Base-by-base conservation (phyloP, 2,113 vertebrate species). In the Lophochroa leadbeateri region DNA sequence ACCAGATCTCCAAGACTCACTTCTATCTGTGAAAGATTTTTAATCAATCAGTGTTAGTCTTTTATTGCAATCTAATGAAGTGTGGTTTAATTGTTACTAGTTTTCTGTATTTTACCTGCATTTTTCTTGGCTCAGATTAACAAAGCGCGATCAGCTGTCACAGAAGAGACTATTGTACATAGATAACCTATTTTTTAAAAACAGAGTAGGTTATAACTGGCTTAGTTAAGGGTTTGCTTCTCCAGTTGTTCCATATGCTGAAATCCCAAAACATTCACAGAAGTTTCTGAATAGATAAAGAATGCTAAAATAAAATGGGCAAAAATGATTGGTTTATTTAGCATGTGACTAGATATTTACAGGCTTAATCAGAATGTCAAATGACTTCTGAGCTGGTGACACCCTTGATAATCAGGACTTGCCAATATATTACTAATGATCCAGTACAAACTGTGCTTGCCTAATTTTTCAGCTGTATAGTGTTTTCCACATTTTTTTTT, bases 351-450 rank as follows among this genome's bases (percentile, higher is more conserved):
- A 55, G 35, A 17, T 88, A 96, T 78, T 86, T 92, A 88, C 6
- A 5, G 68, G 7, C 63, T 88, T 86, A 67, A 74, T 28, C 35
- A 94, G 39, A 88, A 84, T 57, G 60, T 20, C 81, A 89, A 95
- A 67, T 74, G 28, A 50, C 46, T 85, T 77, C 39, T 81, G 88
- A 82, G 41, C 41, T 91, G 88, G 83, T 87, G 80, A 93, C 88
- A 91, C 44, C 80, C 88, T 92, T 79, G 52, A 16, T 86, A 52
- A 93, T 49, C 39, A 80, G 11, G 35, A 92, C 68, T 84, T 89
- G 82, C 83, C 94, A 92, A 92, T 86, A 55, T 5, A 55, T 94
- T 75, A 94, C 67, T 91, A 93, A 95, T 90, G 82, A 85, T 82
- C n/a, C 27, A 46, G 81, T 76, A 83, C 71, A 90, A 90, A 91